Conservation (phyloP, 2,113 vertebrate species). For the Melanocharis versteri region DNA sequence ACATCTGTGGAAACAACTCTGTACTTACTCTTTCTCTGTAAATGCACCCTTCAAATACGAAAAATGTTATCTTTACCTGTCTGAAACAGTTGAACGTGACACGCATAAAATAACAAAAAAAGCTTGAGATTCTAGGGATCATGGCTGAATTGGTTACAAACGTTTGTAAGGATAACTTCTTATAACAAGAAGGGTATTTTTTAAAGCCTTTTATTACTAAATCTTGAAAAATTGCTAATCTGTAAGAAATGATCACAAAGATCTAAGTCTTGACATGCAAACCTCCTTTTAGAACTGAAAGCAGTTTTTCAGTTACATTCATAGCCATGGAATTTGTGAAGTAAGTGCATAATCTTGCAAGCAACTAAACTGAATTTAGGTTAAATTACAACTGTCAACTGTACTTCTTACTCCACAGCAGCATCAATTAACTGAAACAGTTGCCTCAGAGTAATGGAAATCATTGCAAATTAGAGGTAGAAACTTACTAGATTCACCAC, state of each 20-base stretch:
- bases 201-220: neutral
- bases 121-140: neutral
- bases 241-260: neutral
- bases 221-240: neutral
- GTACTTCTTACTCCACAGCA: neutral
- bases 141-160: neutral
- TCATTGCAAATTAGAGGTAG: neutral
- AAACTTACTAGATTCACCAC: neutral
- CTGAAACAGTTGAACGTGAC: neutral
- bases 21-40: neutral
- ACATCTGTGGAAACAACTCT: neutral
- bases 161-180: neutral
- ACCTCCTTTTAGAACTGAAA: neutral
- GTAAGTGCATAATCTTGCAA: neutral
- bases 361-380: neutral
- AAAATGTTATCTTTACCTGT: neutral
- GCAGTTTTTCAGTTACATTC: neutral
- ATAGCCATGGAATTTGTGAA: neutral
- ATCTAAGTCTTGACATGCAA: neutral
- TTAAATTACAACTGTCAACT: neutral
- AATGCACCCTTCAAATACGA: neutral
- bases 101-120: neutral
- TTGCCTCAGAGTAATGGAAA: neutral
- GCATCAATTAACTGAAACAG: neutral
- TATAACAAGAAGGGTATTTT: neutral